Conservation (phyloP, 2,888 invertebrate species). For the Ethmia dodecea region DNA sequence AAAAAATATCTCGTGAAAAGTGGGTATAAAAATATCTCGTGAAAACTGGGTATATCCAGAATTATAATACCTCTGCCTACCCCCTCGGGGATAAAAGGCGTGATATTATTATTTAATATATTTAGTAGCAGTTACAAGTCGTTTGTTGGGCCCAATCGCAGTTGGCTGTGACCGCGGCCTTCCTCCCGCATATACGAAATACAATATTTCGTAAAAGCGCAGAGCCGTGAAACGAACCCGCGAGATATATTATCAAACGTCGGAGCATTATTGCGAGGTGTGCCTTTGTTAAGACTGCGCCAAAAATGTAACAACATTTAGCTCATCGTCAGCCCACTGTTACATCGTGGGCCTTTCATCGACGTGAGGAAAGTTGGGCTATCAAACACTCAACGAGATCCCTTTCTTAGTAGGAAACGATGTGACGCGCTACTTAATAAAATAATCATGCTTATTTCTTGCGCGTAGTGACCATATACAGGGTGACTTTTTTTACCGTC, state of each 20-base stretch:
- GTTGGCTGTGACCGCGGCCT: neutral
- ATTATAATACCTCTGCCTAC: neutral
- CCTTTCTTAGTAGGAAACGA: neutral
- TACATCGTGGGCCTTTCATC: too few relatives aligned
- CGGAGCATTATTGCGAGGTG: neutral
- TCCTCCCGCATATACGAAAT: neutral
- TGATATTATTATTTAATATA: neutral
- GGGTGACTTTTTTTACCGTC: too few relatives aligned
- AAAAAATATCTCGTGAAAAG: too few relatives aligned
- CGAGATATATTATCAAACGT: conserved; percentile 1
- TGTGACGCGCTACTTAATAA: neutral
- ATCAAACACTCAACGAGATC: neutral
- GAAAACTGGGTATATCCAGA: neutral
- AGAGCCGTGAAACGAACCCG: conserved; percentile 5
- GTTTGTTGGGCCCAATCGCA: neutral
- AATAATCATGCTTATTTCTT: too few relatives aligned
- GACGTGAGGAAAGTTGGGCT: neutral
- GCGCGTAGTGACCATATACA: too few relatives aligned
- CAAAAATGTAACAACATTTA: too few relatives aligned
- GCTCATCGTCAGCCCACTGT: too few relatives aligned
- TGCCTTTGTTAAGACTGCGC: too few relatives aligned
- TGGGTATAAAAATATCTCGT: neutral
- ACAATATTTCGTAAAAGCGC: conserved; percentile 4
- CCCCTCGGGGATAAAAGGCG: too few relatives aligned
- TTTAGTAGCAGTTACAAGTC: neutral